A percentile compares a stretch with the other conserved stretches of the same genome.
Evolutionary conservation across 1,140 invertebrate genomes (phyloP).

Genomic region (Hirudo medicinalis): DNA sequence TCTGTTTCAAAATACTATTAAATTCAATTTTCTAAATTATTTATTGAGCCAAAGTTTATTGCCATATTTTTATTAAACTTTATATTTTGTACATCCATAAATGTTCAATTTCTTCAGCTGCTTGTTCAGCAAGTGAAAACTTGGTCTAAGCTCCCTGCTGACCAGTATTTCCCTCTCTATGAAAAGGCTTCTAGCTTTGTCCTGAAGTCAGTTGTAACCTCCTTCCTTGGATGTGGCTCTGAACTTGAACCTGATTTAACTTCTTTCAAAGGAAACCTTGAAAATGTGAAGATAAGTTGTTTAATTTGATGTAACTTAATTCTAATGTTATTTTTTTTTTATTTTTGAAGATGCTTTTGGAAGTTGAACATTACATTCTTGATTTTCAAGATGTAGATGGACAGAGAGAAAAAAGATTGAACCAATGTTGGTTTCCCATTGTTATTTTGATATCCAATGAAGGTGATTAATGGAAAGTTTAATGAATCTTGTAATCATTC

Average conservation of each 20-base stretch:
- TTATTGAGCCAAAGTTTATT: too few species aligned
- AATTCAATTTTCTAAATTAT: too few species aligned
- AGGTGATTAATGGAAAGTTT: background rate
- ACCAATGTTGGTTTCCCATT: background rate
- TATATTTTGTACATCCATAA: too few species aligned
- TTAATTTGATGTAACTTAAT: background rate
- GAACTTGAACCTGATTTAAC: background rate
- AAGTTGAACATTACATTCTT: constrained; percentile 2
- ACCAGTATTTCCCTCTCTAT: constrained; percentile 2
- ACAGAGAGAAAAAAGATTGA: background rate
- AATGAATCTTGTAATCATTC: background rate
- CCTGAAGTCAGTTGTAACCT: background rate
- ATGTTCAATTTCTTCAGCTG: background rate
- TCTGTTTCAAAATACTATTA: too few species aligned
- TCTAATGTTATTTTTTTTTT: background rate
- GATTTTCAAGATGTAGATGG: background rate
- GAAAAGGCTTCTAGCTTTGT: constrained; percentile 1
- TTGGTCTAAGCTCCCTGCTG: background rate
- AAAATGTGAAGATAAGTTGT: background rate
- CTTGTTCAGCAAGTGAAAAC: background rate
- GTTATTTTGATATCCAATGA: background rate
- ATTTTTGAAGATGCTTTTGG: background rate
- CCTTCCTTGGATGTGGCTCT: background rate
- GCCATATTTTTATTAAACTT: too few species aligned
- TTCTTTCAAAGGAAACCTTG: constrained; percentile 2